Conservation (phyloP, 2,797 vertebrate genomes). For the Oceanodroma leucorhoa region DNA sequence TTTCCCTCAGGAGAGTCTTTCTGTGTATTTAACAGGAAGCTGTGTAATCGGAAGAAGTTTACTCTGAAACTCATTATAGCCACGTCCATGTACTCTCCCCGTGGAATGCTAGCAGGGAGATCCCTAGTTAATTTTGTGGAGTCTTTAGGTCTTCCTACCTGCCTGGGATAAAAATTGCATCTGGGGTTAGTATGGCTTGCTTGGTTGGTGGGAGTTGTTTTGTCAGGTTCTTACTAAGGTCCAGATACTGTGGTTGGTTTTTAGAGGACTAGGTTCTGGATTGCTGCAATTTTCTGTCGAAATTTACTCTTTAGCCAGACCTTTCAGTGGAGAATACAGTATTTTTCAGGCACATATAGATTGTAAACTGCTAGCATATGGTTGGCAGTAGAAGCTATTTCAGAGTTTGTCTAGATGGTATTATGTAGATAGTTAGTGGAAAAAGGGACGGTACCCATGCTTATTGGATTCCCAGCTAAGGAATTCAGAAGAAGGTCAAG, state of each 20-base stretch:
- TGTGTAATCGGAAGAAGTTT: background rate
- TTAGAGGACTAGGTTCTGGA: background rate
- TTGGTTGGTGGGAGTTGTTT: background rate
- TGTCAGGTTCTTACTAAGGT: background rate
- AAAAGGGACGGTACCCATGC: background rate
- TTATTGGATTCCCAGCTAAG: background rate
- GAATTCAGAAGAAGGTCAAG: background rate
- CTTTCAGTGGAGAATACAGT: background rate
- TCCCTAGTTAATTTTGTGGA: background rate
- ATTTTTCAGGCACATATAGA: background rate
- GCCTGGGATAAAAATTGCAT: background rate
- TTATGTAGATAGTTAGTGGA: background rate
- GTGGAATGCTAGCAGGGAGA: background rate
- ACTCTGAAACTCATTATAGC: background rate
- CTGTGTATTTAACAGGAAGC: background rate
- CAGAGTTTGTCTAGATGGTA: background rate
- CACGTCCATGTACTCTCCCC: accelerated
- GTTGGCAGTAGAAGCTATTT: background rate
- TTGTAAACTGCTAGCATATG: background rate
- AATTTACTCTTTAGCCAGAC: background rate
- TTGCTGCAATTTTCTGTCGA: background rate
- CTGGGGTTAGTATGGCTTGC: background rate
- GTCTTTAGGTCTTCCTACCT: background rate
- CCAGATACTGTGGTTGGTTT: background rate
- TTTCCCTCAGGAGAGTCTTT: background rate